These are phyloP conservation scores for Harpagoxenus sublaevis DNA, from an alignment of 2,888 invertebrate genomes.

Conservation along the genomic window DNA sequence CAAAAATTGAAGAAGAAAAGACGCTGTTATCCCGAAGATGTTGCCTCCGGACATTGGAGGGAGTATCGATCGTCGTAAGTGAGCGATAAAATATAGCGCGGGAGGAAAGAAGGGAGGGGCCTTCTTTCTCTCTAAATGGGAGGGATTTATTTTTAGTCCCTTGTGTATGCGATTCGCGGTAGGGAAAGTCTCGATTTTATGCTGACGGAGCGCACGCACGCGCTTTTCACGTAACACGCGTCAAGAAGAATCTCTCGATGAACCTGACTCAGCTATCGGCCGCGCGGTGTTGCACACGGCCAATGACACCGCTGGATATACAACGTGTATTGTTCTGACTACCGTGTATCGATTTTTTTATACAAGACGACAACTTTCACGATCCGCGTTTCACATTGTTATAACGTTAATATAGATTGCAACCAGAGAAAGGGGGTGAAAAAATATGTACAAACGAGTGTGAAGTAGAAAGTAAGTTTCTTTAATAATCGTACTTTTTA, in stretches of 20 bases:
- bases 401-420: background rate
- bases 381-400: background rate
- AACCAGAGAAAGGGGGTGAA: background rate
- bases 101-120: background rate
- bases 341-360: slow-evolving; percentile 13
- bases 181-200: slow-evolving; percentile 45
- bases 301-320: slow-evolving; percentile 33
- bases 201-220: slow-evolving; percentile 48
- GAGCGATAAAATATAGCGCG: slow-evolving; percentile 29
- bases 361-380: background rate
- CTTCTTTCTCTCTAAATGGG: slow-evolving; percentile 15
- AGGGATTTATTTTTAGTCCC: slow-evolving; percentile 48
- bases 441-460: background rate
- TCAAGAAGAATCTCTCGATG: slow-evolving; percentile 56
- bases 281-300: slow-evolving; percentile 47
- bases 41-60: background rate
- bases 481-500: background rate
- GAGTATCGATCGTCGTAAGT: slow-evolving; percentile 46
- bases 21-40: slow-evolving; percentile 11
- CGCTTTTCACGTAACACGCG: slow-evolving; percentile 28
- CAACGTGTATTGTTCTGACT: slow-evolving; percentile 26
- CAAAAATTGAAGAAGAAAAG: slow-evolving; percentile 15
- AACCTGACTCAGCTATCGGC: slow-evolving; percentile 59
- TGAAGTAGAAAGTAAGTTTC: background rate
- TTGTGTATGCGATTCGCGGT: slow-evolving; percentile 4